Percentiles rank a stretch among this genome's conserved stretches.
phyloP scores from a whole-genome alignment of 2,113 vertebrate genomes.

The Sigmodon hispidus region DNA sequence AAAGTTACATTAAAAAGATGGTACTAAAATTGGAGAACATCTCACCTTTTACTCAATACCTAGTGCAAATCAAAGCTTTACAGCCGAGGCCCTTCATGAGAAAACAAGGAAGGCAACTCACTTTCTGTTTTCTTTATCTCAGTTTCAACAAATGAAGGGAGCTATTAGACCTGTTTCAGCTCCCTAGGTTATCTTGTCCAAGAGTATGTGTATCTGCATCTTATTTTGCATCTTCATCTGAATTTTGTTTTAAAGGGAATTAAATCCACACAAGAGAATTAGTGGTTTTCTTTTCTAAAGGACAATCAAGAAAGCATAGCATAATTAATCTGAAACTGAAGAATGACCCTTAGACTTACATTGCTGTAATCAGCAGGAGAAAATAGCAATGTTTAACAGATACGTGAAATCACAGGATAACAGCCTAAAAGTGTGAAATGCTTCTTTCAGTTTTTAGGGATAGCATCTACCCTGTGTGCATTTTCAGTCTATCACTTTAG shows the following conservation, averaged over 20 bases:
- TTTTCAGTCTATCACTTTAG: neutral
- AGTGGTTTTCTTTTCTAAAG: neutral
- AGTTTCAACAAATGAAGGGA: neutral
- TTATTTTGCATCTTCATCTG: neutral
- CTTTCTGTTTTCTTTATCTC: neutral
- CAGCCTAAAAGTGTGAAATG: neutral
- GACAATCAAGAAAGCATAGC: neutral
- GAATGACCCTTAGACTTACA: neutral
- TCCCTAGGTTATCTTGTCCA: rapidly evolving
- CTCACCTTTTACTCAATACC: neutral
- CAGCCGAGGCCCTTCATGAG: neutral
- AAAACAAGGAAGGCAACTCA: neutral
- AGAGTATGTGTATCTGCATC: rapidly evolving
- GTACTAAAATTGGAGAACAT: neutral
- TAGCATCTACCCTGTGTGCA: neutral
- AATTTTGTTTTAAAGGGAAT: neutral
- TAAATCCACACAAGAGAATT: neutral
- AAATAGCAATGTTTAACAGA: neutral
- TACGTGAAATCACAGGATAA: neutral
- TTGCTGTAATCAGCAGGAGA: neutral
- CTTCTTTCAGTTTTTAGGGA: neutral
- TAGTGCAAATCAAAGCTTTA: neutral
- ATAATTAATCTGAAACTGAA: neutral
- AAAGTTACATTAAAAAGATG: neutral
- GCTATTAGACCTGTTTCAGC: too few relatives aligned